These are phyloP conservation scores for Mohoua ochrocephala DNA, from an alignment of 2,113 vertebrate genomes.

Conservation along the genomic window DNA sequence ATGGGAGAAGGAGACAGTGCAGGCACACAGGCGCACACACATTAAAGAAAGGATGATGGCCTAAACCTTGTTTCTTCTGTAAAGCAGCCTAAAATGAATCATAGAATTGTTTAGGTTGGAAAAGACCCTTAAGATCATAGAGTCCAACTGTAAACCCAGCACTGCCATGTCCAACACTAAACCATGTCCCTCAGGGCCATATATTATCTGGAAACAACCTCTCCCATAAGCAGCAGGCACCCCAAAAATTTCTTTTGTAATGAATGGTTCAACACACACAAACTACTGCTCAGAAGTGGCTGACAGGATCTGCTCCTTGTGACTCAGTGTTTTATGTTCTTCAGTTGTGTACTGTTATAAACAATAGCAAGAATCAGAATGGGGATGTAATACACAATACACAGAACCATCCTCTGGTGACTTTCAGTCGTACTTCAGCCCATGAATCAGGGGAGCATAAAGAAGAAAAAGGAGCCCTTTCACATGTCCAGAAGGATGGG, in stretches of 20 bases:
- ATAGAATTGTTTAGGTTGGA: neutral
- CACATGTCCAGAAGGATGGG: neutral
- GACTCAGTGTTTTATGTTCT: neutral
- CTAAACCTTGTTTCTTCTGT: neutral
- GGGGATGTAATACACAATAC: neutral
- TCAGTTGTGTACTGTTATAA: neutral
- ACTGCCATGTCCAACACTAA: neutral
- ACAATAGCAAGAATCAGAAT: neutral
- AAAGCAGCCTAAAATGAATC: neutral
- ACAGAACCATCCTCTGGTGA: neutral
- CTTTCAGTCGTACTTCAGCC: neutral
- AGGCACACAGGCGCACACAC: neutral
- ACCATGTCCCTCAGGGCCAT: neutral
- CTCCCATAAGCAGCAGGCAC: neutral
- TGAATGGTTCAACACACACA: neutral
- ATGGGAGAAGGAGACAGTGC: neutral
- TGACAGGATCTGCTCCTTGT: neutral
- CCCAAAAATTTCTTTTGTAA: neutral
- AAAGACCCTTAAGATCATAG: neutral
- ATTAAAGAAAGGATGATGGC: neutral
- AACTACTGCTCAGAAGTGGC: neutral
- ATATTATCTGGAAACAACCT: neutral
- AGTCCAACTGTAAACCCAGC: neutral
- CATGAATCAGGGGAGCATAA: neutral
- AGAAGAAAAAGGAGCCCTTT: neutral